These are phyloP conservation scores for Isichthys henryi DNA, from an alignment of 2,113 vertebrate genomes.

Conservation along the genomic window DNA sequence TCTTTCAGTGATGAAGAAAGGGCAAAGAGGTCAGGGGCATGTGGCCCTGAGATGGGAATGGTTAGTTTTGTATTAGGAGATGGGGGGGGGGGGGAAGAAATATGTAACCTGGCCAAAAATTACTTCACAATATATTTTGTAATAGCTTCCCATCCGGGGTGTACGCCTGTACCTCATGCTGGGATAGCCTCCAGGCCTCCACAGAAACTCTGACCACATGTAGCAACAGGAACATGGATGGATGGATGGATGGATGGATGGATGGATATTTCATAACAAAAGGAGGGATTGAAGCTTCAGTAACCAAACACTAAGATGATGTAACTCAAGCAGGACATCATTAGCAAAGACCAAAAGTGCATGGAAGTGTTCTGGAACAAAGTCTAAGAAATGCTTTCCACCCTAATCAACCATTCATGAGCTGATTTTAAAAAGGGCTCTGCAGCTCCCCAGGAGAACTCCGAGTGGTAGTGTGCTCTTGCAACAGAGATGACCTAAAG, in stretches of 20 bases:
- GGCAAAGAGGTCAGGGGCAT: neutral
- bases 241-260: neutral
- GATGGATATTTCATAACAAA: neutral
- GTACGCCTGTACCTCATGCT: neutral
- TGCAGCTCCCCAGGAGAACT: neutral
- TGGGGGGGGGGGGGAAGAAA: neutral
- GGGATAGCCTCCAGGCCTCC: neutral
- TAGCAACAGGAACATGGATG: neutral
- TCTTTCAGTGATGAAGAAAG: neutral
- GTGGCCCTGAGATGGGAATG: neutral
- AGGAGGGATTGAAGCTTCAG: neutral
- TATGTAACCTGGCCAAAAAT: neutral
- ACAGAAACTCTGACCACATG: neutral
- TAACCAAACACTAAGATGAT: neutral
- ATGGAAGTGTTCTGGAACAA: neutral
- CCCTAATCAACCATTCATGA: neutral
- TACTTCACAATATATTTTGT: neutral
- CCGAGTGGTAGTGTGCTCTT: neutral
- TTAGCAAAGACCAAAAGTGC: neutral
- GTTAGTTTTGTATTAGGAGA: neutral
- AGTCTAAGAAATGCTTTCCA: neutral
- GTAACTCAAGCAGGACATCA: neutral
- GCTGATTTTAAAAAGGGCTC: neutral
- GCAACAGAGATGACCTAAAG: neutral
- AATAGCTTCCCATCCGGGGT: neutral